Percentiles rank a stretch among this genome's conserved stretches.
Conservation (phyloP, 2,113 vertebrate species). For the Embiotoca jacksoni region DNA sequence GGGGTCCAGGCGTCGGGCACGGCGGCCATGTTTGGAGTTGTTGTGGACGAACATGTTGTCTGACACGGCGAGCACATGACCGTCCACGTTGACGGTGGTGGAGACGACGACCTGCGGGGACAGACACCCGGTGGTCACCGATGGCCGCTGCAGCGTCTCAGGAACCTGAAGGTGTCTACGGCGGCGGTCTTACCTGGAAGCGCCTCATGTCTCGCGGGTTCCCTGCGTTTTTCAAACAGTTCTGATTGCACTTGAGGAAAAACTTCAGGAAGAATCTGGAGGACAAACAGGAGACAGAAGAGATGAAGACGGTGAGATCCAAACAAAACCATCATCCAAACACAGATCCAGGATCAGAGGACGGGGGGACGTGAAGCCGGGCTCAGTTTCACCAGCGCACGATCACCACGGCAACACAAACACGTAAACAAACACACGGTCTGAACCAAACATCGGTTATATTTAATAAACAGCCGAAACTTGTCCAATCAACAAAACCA, state of each 20-base stretch:
- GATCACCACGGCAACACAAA: no score
- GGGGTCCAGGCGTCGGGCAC: constrained; percentile 92
- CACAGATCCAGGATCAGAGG: no score
- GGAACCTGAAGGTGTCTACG: no score
- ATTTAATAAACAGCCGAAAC: no score
- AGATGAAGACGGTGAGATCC: not conserved
- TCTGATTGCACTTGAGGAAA: constrained; percentile 97
- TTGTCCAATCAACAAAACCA: no score
- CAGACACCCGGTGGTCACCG: no score
- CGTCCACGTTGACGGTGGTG: constrained; percentile 94
- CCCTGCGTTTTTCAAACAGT: constrained; percentile 95
- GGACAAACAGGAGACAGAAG: not conserved
- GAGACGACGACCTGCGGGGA: constrained; percentile 91
- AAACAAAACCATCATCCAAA: no score
- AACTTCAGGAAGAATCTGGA: constrained; percentile 93
- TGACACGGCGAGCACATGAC: constrained; percentile 93
- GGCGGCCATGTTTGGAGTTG: constrained; percentile 96
- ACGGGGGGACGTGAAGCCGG: no score
- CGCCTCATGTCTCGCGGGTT: constrained; percentile 95
- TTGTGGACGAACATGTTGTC: constrained; percentile 99
- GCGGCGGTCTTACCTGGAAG: constrained; percentile 89
- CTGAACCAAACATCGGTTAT: no score
- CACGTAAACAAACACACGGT: no score
- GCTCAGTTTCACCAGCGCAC: no score
- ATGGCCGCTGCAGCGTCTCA: no score